Percentiles rank a stretch among this genome's conserved stretches.
phyloP scores from a whole-genome alignment of 2,113 vertebrate species.

The Phrynosoma platyrhinos region DNA sequence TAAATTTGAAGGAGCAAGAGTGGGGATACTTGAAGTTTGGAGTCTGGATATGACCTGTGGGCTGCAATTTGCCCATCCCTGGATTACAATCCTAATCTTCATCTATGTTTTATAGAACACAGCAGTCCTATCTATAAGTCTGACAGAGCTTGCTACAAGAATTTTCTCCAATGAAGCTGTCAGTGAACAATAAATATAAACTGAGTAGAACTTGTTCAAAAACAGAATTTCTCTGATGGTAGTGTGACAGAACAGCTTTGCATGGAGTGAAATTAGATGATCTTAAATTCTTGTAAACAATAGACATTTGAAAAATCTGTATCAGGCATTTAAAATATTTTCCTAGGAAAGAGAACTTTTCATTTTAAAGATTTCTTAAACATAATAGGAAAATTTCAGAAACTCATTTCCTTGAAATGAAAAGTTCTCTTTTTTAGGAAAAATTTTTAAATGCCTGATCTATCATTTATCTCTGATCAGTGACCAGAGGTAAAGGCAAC shows the following conservation, averaged over 20 bases:
- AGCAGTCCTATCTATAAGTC: neutral
- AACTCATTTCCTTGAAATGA: neutral
- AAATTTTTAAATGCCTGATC: neutral
- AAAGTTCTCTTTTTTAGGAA: neutral
- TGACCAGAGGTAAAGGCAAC: too few relatives aligned
- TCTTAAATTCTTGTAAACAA: neutral
- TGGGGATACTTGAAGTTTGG: too few relatives aligned
- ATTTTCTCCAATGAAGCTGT: neutral
- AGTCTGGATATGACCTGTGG: too few relatives aligned
- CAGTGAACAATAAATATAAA: neutral
- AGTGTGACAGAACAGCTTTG: neutral
- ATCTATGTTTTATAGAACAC: neutral
- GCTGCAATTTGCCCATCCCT: too few relatives aligned
- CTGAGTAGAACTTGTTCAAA: neutral
- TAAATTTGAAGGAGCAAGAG: too few relatives aligned
- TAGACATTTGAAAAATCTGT: neutral
- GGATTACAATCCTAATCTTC: neutral
- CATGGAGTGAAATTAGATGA: neutral
- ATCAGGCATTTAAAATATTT: neutral
- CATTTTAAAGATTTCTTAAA: neutral
- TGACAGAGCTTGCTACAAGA: neutral
- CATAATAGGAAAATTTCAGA: neutral
- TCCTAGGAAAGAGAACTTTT: neutral
- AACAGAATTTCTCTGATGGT: neutral
- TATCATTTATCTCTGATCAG: too few relatives aligned